Percentiles rank a stretch among this genome's conserved stretches.
Conservation (phyloP, 2,888 invertebrate genomes). For the Cryptocephalus moraei region DNA sequence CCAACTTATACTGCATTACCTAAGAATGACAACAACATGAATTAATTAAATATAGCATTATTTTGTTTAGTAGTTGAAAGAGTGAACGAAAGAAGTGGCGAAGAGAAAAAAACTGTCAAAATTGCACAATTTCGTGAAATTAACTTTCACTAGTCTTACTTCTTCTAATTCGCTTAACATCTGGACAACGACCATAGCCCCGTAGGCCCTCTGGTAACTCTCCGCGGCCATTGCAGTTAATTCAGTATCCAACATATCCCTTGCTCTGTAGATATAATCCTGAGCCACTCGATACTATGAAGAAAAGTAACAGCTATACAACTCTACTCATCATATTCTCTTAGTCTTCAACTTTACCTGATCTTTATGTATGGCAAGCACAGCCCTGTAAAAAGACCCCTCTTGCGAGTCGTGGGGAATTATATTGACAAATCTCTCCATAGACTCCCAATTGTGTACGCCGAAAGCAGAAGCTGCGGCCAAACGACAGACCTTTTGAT, state of each 20-base stretch:
- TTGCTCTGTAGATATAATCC: slow-evolving; percentile 79
- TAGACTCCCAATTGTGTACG: slow-evolving; percentile 83
- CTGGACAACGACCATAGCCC: slow-evolving; percentile 93
- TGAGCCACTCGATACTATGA: slow-evolving; percentile 38
- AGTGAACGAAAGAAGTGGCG: background rate
- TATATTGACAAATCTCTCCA: slow-evolving; percentile 77
- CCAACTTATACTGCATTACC: slow-evolving; percentile 89
- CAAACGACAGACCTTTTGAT: slow-evolving; percentile 70
- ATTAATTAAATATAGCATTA: background rate
- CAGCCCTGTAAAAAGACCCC: slow-evolving; percentile 85
- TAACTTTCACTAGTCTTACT: slow-evolving; percentile 15
- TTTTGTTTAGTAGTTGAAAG: background rate
- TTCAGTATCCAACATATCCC: slow-evolving; percentile 91
- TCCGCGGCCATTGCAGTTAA: slow-evolving; percentile 94
- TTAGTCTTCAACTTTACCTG: slow-evolving; percentile 30
- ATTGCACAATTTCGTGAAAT: background rate
- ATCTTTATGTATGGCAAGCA: slow-evolving; percentile 77
- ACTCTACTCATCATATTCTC: too few species aligned
- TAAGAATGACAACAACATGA: slow-evolving; percentile 1
- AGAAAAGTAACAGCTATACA: background rate
- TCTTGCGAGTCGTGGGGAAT: slow-evolving; percentile 92
- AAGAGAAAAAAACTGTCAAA: too few species aligned
- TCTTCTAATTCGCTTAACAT: slow-evolving; percentile 96
- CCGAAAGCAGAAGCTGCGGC: slow-evolving; percentile 97
- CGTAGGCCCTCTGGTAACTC: slow-evolving; percentile 90